Evolutionary conservation across 2,113 vertebrate genomes (phyloP), one percentile per base, ranked within the genome.

Genomic region (Spea multiplicata): DNA sequence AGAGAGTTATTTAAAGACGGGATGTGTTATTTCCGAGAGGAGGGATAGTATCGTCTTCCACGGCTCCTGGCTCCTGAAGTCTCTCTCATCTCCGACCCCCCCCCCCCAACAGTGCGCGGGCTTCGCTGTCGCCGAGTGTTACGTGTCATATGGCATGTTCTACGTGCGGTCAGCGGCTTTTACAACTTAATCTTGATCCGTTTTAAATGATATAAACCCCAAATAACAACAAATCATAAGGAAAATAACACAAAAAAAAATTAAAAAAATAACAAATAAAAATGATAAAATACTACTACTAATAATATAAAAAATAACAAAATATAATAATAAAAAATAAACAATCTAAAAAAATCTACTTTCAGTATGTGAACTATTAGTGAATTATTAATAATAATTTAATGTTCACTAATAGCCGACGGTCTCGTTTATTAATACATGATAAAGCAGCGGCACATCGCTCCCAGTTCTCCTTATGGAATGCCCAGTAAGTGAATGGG

Each of bases 1-100:
- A 48, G n/a, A n/a, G 14, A 70, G 75, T 70, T 76, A 76, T 76
- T 69, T 76, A 49, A 76, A 76, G 75, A 59, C 13, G 49, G 74
- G 66, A 76, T 61, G n/a, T 76, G 53, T 69, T 76, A 69, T 69
- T 70, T 76, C 66, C 75, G 53, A 69, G 66, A 8, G 65, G 50
- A 76, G 52, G 61, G 9, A 68, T 10, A 67, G 5, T 47, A 61
- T 76, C 53, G 3, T 76, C 66, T 69, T 69, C 52, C 8, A 17
- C 17, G 4, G 16, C 62, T 75, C 4, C n/a, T 62, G 9, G 17
- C 49, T 49, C 49, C 1, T 4, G 65, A 16, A 16, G 5, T 30
- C 53, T 76, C 16, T 46, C 65, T 8, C 44, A n/a, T 47, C 4
- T 57, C 3, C 16, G 14, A 30, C n/a, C 52, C 65, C 53, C 65